Conservation (phyloP, 2,797 vertebrate genomes). For the Crypturellus tataupa region DNA sequence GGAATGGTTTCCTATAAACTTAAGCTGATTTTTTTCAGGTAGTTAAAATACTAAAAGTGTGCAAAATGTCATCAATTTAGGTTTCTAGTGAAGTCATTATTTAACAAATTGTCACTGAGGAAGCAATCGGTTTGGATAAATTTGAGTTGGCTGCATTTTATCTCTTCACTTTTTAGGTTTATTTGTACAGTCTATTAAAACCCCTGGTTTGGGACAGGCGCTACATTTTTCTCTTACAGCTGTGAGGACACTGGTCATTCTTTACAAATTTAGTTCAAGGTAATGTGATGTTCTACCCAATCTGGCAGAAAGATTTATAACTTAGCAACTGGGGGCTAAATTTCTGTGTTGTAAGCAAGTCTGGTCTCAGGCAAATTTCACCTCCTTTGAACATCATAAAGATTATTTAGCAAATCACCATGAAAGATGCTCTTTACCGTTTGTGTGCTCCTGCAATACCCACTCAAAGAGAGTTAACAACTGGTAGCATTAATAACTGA, state of each 20-base stretch:
- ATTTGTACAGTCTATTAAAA: slow-evolving; percentile 49
- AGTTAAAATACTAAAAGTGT: slow-evolving; percentile 61
- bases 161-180: slow-evolving; percentile 49
- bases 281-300: slow-evolving; percentile 59
- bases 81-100: slow-evolving; percentile 36
- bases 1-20: slow-evolving; percentile 54
- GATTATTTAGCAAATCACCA: slow-evolving; percentile 32
- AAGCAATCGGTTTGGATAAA: slow-evolving; percentile 56
- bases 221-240: slow-evolving; percentile 61
- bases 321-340: slow-evolving; percentile 58
- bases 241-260: slow-evolving; percentile 65
- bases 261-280: slow-evolving; percentile 74
- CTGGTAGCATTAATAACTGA: not conserved
- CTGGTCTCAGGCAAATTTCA: slow-evolving; percentile 53
- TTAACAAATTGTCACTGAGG: slow-evolving; percentile 50
- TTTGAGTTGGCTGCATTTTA: slow-evolving; percentile 31
- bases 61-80: slow-evolving; percentile 42
- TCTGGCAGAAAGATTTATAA: slow-evolving; percentile 73
- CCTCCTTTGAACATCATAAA: slow-evolving; percentile 12
- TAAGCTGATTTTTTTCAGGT: slow-evolving; percentile 41
- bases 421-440: not conserved
- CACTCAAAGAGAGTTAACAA: not conserved
- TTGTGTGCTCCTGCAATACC: not conserved
- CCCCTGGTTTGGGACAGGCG: slow-evolving; percentile 36
- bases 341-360: slow-evolving; percentile 67